phyloP scores from a whole-genome alignment of 2,797 vertebrate genomes.

The Rhinatrema bivittatum region DNA sequence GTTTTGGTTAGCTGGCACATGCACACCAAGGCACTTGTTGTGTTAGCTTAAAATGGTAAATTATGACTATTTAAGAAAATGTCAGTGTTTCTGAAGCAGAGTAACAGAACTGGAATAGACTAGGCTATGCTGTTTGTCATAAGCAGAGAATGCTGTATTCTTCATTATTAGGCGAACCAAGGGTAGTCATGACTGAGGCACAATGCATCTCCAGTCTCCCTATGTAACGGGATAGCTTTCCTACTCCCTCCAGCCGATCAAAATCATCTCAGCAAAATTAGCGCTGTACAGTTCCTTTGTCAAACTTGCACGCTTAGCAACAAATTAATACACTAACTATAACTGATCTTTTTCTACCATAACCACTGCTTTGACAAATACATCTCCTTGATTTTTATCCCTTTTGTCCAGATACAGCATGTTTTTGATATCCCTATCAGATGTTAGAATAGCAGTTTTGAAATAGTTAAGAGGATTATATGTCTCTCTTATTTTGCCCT shows the following conservation, averaged over 20 bases:
- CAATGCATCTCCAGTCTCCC: slow-evolving; percentile 59
- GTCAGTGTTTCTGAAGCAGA: slow-evolving; percentile 70
- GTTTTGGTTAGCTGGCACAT: slow-evolving; percentile 58
- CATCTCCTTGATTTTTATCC: slow-evolving; percentile 9
- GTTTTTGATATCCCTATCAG: no score
- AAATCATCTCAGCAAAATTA: slow-evolving; percentile 44
- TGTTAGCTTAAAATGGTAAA: slow-evolving; percentile 65
- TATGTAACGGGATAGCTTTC: slow-evolving; percentile 39
- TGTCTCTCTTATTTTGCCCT: no score
- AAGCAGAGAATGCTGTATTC: slow-evolving; percentile 59
- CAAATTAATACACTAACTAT: slow-evolving; percentile 24
- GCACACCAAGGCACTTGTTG: slow-evolving; percentile 59
- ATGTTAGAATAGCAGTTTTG: no score
- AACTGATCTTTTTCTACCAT: slow-evolving; percentile 25
- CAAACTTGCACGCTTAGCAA: slow-evolving; percentile 34
- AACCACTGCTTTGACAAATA: slow-evolving; percentile 15
- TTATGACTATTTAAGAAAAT: slow-evolving; percentile 71
- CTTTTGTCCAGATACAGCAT: no score
- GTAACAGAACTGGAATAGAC: slow-evolving; percentile 56
- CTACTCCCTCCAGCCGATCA: slow-evolving; percentile 32
- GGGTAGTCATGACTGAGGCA: slow-evolving; percentile 37
- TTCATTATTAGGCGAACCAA: slow-evolving; percentile 41
- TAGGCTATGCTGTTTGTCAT: slow-evolving; percentile 52
- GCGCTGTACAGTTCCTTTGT: slow-evolving; percentile 25
- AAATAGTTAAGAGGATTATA: no score